Conservation (phyloP, 2,797 vertebrate species). For the Darevskia mixta region DNA sequence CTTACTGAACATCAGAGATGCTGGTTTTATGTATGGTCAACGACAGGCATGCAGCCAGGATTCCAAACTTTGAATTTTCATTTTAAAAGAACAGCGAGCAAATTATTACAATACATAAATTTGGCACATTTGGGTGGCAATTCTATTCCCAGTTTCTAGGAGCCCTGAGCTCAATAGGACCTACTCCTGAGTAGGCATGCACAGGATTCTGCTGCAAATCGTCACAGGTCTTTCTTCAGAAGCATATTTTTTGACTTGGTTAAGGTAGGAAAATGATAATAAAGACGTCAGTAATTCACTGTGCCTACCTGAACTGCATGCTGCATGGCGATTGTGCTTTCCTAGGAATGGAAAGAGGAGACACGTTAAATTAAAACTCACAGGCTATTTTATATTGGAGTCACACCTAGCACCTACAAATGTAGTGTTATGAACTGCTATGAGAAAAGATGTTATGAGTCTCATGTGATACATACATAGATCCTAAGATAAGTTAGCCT, state of each 20-base stretch:
- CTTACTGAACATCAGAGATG: neutral
- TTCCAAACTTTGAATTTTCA: neutral
- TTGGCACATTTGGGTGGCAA: neutral
- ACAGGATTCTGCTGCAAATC: neutral
- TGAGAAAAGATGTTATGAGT: neutral
- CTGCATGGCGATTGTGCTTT: slow-evolving; percentile 74
- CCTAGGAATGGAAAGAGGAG: slow-evolving; percentile 63
- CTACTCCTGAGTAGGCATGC: neutral
- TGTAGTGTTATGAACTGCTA: neutral
- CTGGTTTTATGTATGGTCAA: neutral
- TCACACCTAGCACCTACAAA: neutral
- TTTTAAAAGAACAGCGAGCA: neutral
- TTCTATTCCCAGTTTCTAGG: neutral
- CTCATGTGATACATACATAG: neutral
- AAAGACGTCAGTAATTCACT: neutral
- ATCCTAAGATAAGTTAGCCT: too few species aligned
- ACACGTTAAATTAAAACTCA: slow-evolving; percentile 30
- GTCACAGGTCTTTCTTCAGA: neutral
- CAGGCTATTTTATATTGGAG: neutral
- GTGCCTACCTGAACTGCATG: slow-evolving; percentile 79
- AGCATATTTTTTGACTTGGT: neutral
- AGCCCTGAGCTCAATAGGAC: neutral
- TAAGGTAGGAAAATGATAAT: neutral
- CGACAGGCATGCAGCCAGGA: neutral
- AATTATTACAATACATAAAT: too few species aligned